phyloP scores from a whole-genome alignment of 2,113 vertebrate genomes.

The Bujurquina vittata region DNA sequence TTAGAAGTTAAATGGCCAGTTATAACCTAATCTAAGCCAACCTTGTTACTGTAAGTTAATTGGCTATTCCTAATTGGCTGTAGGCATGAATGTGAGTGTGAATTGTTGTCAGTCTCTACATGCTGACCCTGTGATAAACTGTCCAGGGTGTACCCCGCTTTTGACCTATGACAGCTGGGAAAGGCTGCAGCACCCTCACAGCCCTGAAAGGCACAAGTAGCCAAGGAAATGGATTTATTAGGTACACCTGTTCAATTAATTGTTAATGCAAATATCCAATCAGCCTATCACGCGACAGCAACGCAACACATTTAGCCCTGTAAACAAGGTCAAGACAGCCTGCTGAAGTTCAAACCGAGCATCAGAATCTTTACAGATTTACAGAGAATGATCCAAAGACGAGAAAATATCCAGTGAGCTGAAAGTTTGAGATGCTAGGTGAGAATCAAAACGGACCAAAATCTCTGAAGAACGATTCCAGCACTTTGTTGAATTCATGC shows the following conservation, averaged over 20 bases:
- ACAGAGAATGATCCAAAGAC: not conserved
- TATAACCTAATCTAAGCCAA: not conserved
- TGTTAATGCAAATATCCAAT: not conserved
- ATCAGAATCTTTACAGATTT: not conserved
- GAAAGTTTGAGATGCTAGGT: not conserved
- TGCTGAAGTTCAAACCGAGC: not conserved
- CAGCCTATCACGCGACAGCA: not conserved
- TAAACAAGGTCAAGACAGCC: not conserved
- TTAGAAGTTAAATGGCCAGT: not conserved
- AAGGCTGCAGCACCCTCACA: not conserved
- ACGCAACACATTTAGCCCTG: not conserved
- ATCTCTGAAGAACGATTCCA: not conserved
- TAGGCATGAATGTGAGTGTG: not conserved
- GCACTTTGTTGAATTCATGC: not conserved
- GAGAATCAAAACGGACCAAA: not conserved
- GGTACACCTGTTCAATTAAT: not conserved
- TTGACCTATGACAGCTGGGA: no score
- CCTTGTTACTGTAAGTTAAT: not conserved
- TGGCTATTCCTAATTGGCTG: not conserved
- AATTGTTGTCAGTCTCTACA: not conserved
- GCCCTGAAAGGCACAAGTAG: not conserved
- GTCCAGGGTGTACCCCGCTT: no score
- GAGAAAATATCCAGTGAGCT: not conserved
- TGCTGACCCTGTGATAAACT: not conserved
- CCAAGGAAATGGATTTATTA: no score